These are phyloP conservation scores for Neodiprion pinetum DNA, from an alignment of 1,140 invertebrate genomes.

Conservation along the genomic window DNA sequence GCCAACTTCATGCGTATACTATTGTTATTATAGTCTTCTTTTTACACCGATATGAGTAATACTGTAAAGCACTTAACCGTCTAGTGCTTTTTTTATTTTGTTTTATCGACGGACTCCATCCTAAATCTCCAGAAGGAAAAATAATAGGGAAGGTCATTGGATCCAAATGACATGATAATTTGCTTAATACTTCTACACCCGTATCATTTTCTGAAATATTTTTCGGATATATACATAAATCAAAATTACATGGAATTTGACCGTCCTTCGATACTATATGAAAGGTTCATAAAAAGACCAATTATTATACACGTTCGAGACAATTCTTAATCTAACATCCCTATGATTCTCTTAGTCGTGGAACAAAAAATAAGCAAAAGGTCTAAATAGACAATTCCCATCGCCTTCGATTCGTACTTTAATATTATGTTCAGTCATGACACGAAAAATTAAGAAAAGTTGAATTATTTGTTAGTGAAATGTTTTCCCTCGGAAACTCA, in stretches of 20 bases:
- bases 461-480: not conserved
- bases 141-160: slow-evolving; percentile 22
- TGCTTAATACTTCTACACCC: not conserved
- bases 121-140: slow-evolving; percentile 18
- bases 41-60: slow-evolving; percentile 17
- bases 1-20: too few species aligned
- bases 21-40: too few species aligned
- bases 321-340: slow-evolving; percentile 16
- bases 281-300: slow-evolving; percentile 16
- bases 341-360: slow-evolving; percentile 14
- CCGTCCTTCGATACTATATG: slow-evolving; percentile 19
- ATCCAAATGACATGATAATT: slow-evolving; percentile 22
- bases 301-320: slow-evolving; percentile 12
- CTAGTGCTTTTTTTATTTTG: slow-evolving; percentile 18
- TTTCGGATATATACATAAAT: slow-evolving; percentile 21
- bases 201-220: not conserved
- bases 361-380: slow-evolving; percentile 20
- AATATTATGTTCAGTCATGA: not conserved
- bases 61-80: slow-evolving; percentile 17
- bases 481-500: not conserved
- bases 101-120: slow-evolving; percentile 16
- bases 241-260: slow-evolving; percentile 11
- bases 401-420: slow-evolving; percentile 9
- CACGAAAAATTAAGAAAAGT: not conserved
- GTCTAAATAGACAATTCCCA: slow-evolving; percentile 21